These are phyloP conservation scores for Drosophila prolongata DNA, from an alignment of 2,888 invertebrate genomes.

Conservation along the genomic window DNA sequence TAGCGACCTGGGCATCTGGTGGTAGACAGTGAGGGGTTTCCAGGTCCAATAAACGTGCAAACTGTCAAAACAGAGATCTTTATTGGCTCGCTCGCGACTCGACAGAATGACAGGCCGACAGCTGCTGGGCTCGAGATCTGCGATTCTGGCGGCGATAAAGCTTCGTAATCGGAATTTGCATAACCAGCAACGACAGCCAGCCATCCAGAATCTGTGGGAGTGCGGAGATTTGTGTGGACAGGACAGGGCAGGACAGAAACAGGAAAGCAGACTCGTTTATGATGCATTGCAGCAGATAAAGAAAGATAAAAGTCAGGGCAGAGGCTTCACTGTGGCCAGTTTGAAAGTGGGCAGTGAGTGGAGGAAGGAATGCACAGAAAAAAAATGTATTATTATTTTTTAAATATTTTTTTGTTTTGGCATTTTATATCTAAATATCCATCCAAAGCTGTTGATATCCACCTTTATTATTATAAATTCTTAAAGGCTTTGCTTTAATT, in stretches of 20 bases:
- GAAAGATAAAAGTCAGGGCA: slow-evolving; percentile 63
- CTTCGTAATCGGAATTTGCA: slow-evolving; percentile 52
- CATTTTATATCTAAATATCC: no score
- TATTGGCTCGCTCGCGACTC: slow-evolving; percentile 35
- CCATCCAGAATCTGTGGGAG: slow-evolving; percentile 33
- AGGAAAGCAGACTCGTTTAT: slow-evolving; percentile 59
- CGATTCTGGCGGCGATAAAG: slow-evolving; percentile 49
- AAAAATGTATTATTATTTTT: not conserved
- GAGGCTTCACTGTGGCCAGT: slow-evolving; percentile 44
- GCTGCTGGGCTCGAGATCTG: slow-evolving; percentile 41
- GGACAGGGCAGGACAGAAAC: slow-evolving; percentile 11
- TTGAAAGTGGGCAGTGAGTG: slow-evolving; percentile 9
- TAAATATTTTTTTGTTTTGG: no score
- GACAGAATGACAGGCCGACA: slow-evolving; percentile 27
- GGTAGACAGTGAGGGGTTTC: slow-evolving; percentile 54
- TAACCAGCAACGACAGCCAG: slow-evolving; percentile 43
- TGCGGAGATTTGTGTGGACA: slow-evolving; percentile 43
- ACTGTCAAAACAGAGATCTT: slow-evolving; percentile 45
- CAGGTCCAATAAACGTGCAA: slow-evolving; percentile 37
- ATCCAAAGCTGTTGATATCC: no score
- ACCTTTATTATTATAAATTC: no score
- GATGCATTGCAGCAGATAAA: slow-evolving; percentile 73
- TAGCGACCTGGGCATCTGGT: slow-evolving; percentile 82
- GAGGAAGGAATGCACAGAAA: slow-evolving; percentile 2
- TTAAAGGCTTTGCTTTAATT: not conserved